These are phyloP conservation scores for Drosophila anomelani DNA, from an alignment of 2,888 invertebrate species.

Conservation along the genomic window DNA sequence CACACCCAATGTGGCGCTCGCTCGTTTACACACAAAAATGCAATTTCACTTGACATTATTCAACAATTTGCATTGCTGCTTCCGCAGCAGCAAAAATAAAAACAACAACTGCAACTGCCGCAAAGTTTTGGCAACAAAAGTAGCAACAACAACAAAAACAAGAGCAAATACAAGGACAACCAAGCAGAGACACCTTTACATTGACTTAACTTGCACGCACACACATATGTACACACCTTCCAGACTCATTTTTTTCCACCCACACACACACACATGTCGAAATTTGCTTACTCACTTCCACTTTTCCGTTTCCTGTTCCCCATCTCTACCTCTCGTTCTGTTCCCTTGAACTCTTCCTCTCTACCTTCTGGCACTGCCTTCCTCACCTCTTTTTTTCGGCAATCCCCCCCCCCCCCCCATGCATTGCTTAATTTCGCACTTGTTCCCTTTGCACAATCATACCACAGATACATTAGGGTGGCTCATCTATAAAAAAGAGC, in stretches of 20 bases:
- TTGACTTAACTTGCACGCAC: conserved; percentile 20
- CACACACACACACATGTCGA: conserved; percentile 42
- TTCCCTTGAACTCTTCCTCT: conserved; percentile 10
- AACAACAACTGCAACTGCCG: conserved; percentile 48
- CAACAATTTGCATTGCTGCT: conserved; percentile 73
- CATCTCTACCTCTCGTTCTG: conserved; percentile 1
- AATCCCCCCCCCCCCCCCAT: background rate
- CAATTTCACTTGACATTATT: conserved; percentile 73
- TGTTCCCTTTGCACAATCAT: conserved; percentile 53
- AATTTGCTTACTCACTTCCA: conserved; percentile 68
- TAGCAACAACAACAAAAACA: conserved; percentile 28
- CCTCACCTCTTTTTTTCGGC: conserved; percentile 2
- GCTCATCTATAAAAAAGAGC: background rate
- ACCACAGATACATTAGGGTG: conserved; percentile 23
- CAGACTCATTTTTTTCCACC: conserved; percentile 17
- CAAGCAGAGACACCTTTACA: conserved; percentile 59
- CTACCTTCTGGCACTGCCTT: background rate
- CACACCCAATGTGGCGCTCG: conserved; percentile 1
- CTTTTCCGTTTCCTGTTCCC: conserved; percentile 37
- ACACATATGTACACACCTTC: background rate
- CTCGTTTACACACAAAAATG: conserved; percentile 44
- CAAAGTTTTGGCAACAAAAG: conserved; percentile 62
- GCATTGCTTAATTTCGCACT: conserved; percentile 66
- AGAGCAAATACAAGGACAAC: conserved; percentile 26
- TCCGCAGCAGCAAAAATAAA: conserved; percentile 50